A percentile compares a stretch with the other conserved stretches of the same genome.
phyloP scores from a whole-genome alignment of 2,888 invertebrate species.

The Digitonthophagus gazella region DNA sequence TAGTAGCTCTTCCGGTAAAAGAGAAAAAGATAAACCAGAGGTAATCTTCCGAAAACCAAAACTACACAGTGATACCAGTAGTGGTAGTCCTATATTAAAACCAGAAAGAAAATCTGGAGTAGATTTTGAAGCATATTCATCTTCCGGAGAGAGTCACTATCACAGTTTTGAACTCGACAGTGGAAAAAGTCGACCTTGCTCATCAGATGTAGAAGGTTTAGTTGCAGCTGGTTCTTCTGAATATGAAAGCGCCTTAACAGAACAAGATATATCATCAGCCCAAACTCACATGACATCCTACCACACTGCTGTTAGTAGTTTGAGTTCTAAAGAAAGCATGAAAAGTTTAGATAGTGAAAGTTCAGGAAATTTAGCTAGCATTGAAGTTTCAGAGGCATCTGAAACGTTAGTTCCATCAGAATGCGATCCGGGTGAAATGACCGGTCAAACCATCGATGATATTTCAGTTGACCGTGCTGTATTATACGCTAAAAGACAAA shows the following conservation, averaged over 20 bases:
- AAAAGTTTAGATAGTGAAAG: slow-evolving; percentile 87
- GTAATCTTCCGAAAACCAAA: slow-evolving; percentile 48
- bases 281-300: slow-evolving; percentile 75
- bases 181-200: slow-evolving; percentile 72
- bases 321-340: slow-evolving; percentile 87
- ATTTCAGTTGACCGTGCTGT: slow-evolving; percentile 38
- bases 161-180: slow-evolving; percentile 83
- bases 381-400: slow-evolving; percentile 88
- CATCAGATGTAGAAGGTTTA: slow-evolving; percentile 83
- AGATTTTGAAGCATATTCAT: slow-evolving; percentile 78
- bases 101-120: slow-evolving; percentile 72
- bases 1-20: slow-evolving; percentile 46
- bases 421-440: slow-evolving; percentile 74
- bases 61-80: slow-evolving; percentile 48
- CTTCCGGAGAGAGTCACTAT: slow-evolving; percentile 86
- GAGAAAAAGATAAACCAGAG: slow-evolving; percentile 43
- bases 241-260: slow-evolving; percentile 82
- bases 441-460: slow-evolving; percentile 57
- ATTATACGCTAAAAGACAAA: slow-evolving; percentile 36
- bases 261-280: slow-evolving; percentile 74
- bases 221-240: slow-evolving; percentile 77
- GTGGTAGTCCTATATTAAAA: slow-evolving; percentile 46
- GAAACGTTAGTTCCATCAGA: slow-evolving; percentile 92
- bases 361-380: slow-evolving; percentile 83
- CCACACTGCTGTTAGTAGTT: slow-evolving; percentile 80